Conservation (phyloP, 1,140 invertebrate genomes). For the Drosophila parvula region DNA sequence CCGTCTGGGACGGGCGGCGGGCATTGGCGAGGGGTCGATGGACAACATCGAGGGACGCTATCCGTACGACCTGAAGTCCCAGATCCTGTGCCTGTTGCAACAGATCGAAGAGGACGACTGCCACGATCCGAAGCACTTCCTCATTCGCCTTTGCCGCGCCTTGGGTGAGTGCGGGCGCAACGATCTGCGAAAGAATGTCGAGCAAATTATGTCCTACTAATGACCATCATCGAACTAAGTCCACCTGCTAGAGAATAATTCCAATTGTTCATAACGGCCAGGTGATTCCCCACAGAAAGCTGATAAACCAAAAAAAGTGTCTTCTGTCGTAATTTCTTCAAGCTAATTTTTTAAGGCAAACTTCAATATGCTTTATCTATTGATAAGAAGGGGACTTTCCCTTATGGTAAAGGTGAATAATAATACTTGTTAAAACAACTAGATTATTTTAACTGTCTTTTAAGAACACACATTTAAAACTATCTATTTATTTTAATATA, state of each 20-base stretch:
- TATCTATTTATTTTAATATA: too few species aligned
- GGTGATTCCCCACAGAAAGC: neutral
- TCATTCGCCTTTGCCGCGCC: slow-evolving; percentile 61
- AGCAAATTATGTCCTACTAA: slow-evolving; percentile 73
- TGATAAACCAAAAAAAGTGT: slow-evolving; percentile 8
- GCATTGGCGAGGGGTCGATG: slow-evolving; percentile 84
- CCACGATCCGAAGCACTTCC: slow-evolving; percentile 60
- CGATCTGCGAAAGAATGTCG: slow-evolving; percentile 67
- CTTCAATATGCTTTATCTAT: neutral
- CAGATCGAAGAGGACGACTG: slow-evolving; percentile 72
- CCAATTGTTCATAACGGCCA: slow-evolving; percentile 3
- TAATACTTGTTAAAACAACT: neutral
- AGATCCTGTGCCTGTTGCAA: slow-evolving; percentile 62
- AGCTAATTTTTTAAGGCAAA: neutral
- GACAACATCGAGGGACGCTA: slow-evolving; percentile 84
- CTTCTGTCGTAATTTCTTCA: neutral
- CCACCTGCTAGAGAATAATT: neutral
- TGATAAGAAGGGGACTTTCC: neutral
- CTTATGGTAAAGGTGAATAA: neutral
- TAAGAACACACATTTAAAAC: too few species aligned
- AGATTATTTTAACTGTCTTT: neutral
- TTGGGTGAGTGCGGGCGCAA: slow-evolving; percentile 63
- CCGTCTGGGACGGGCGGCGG: slow-evolving; percentile 84
- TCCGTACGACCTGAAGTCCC: slow-evolving; percentile 62
- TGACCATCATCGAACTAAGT: too few species aligned